These are phyloP conservation scores for Eclectus roratus DNA, from an alignment of 2,113 vertebrate genomes.

Conservation along the genomic window DNA sequence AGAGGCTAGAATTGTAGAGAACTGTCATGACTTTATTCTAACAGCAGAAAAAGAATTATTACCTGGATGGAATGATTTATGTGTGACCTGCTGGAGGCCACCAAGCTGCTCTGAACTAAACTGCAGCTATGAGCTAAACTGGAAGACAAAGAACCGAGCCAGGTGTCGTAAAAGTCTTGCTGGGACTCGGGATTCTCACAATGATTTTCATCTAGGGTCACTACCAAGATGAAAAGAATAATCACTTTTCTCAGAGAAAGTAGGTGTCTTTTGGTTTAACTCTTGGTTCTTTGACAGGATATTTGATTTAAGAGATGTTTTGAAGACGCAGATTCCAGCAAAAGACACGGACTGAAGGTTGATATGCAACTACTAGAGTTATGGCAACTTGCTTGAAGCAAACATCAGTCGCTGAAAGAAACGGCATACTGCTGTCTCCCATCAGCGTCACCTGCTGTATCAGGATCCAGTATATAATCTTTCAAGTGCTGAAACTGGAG, in stretches of 20 bases:
- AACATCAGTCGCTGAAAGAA: not conserved
- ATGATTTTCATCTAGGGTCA: not conserved
- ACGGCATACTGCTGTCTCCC: not conserved
- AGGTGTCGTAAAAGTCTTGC: not conserved
- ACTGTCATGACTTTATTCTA: not conserved
- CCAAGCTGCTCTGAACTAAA: slow-evolving; percentile 48
- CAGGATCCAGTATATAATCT: not conserved
- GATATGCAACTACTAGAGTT: not conserved
- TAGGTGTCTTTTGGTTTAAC: not conserved
- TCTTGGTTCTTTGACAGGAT: not conserved
- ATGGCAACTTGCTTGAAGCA: not conserved
- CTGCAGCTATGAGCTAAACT: slow-evolving; percentile 43
- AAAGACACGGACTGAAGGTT: not conserved
- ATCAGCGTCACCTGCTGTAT: not conserved
- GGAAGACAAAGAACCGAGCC: slow-evolving; percentile 29
- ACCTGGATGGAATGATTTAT: slow-evolving; percentile 19
- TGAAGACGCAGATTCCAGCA: not conserved
- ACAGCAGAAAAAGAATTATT: not conserved
- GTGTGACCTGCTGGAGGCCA: slow-evolving; percentile 11
- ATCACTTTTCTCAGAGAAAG: not conserved
- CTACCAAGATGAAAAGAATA: not conserved
- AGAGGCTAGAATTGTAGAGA: not conserved
- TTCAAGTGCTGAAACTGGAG: not conserved
- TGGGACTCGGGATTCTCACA: not conserved
- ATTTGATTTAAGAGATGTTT: not conserved